phyloP scores from a whole-genome alignment of 2,888 invertebrate species.

The Dromius quadrimaculatus region DNA sequence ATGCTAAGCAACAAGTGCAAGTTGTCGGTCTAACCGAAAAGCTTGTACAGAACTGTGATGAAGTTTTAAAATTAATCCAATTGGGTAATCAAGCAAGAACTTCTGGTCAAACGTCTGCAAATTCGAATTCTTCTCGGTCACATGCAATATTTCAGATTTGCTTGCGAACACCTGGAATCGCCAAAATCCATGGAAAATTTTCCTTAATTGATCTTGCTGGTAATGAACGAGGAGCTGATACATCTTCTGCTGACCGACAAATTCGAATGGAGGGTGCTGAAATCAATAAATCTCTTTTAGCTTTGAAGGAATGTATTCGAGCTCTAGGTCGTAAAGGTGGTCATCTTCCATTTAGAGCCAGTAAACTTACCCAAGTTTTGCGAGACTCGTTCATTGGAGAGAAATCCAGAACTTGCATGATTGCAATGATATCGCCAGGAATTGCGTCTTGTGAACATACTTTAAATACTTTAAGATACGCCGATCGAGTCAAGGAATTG shows the following conservation, averaged over 20 bases:
- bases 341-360: constrained; percentile 97
- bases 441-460: constrained; percentile 97
- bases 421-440: constrained; percentile 99
- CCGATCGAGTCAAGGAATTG: constrained; percentile 96
- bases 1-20: constrained; percentile 98
- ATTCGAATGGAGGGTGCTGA: constrained; percentile 97
- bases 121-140: constrained; percentile 97
- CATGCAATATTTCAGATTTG: constrained; percentile 99
- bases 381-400: constrained; percentile 98
- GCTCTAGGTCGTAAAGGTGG: constrained; percentile 95
- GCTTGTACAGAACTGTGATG: constrained; percentile 90
- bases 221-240: constrained; percentile 99
- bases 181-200: constrained; percentile 95
- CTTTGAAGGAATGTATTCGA: constrained; percentile 97
- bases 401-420: constrained; percentile 99
- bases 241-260: constrained; percentile 94
- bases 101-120: constrained; percentile 97
- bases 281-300: constrained; percentile 95
- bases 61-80: constrained; percentile 93
- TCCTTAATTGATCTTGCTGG: constrained; percentile 98
- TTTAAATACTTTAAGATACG: constrained; percentile 96
- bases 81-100: constrained; percentile 92
- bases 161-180: constrained; percentile 81
- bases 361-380: constrained; percentile 95
- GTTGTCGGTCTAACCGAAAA: constrained; percentile 96